Base-by-base conservation (phyloP, 2,113 vertebrate species). In the Heteronetta atricapilla region DNA sequence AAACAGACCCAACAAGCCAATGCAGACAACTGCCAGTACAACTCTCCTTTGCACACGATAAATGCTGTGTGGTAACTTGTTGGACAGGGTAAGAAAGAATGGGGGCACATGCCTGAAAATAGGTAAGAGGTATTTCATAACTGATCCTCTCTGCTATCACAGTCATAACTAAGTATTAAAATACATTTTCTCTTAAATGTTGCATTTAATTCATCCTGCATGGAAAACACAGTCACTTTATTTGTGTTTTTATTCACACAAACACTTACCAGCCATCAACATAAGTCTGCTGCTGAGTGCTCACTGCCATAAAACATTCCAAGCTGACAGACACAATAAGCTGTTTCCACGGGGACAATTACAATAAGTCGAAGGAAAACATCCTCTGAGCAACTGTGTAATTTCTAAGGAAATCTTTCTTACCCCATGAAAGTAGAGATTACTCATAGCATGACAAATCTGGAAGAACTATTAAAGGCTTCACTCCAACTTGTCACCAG, bases 401-500 rank as follows among this genome's bases (percentile, higher is more conserved):
- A 86, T 69, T 91, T 97, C 85, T 82, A 82, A 93, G 59, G 67
- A 89, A 95, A 62, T 55, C 36, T 87, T 63, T 70, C 48, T 56
- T 60, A 17, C 6, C 59, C 46, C 0, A 0, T 74, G 63, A 53
- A 93, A 94, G 40, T 0, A 0, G 17, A 95, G 19, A 88, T 95
- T 95, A 88, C 55, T 89, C 93, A 92, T 22, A 91, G n/a, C 29
- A 74, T 50, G 62, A 92, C 60, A 89, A 63, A 92, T 76, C 81
- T 93, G 63, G 75, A 89, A 91, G 58, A 89, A 86, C 26, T 75
- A 58, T 78, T 68, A 70, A 81, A 74, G 13, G 6, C 62, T 93
- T 94, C 22, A 46, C 46, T 95, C 46, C 59, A 33, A 38, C 19
- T 80, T 59, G 7, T 86, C 59, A 74, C n/a, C 13, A 86, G 42